Conservation (phyloP, 2,113 vertebrate species). For the Morone chrysops region DNA sequence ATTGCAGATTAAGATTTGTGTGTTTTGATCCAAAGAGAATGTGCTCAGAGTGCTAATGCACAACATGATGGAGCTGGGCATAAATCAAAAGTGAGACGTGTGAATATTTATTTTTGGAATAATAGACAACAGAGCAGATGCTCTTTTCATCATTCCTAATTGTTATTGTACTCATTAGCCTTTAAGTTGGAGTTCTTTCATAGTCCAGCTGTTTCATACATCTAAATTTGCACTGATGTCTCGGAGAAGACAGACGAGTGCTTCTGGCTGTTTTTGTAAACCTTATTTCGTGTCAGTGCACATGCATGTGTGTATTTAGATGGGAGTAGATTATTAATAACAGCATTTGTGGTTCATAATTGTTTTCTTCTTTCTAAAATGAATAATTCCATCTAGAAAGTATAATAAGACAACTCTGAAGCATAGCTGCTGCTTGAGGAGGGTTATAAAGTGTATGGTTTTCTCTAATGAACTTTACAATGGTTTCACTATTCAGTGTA, state of each 20-base stretch:
- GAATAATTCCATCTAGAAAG: neutral
- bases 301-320: conserved; percentile 30
- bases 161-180: conserved; percentile 44
- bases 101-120: conserved; percentile 36
- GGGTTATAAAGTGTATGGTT: neutral
- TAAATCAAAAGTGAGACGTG: conserved; percentile 54
- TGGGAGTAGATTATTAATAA: conserved; percentile 19
- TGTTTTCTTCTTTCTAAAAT: neutral
- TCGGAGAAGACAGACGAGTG: conserved; percentile 29
- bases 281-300: conserved; percentile 15
- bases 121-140: neutral
- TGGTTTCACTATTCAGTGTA: conserved; percentile 6
- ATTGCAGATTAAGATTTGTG: conserved; percentile 50
- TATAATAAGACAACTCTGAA: conserved; percentile 12
- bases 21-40: conserved; percentile 38
- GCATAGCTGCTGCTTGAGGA: conserved; percentile 10
- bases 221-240: conserved; percentile 35
- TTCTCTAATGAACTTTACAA: neutral
- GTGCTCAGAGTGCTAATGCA: conserved; percentile 16
- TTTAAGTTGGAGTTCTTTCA: conserved; percentile 28
- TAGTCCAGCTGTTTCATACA: conserved; percentile 40
- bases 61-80: conserved; percentile 27
- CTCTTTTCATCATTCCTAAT: conserved; percentile 14
- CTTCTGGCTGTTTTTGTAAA: conserved; percentile 29
- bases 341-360: conserved; percentile 12